Evolutionary conservation across 2,113 vertebrate species (phyloP).

Genomic region (Callopanchax toddi): DNA sequence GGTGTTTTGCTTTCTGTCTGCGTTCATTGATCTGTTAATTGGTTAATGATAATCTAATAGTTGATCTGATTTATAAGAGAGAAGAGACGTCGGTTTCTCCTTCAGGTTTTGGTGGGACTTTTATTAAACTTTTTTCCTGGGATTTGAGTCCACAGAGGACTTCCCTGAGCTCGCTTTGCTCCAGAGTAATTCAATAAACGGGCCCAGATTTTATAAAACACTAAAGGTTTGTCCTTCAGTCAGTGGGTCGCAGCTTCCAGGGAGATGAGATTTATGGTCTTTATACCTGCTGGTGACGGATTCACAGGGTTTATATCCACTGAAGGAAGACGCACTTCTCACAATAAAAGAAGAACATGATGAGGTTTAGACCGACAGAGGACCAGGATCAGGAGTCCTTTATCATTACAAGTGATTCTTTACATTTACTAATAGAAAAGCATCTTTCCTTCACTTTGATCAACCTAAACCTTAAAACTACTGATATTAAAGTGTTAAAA

Average conservation of each 20-base stretch:
- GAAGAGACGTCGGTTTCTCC: not conserved
- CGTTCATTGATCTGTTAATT: too few species aligned
- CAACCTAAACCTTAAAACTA: too few species aligned
- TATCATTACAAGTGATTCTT: too few species aligned
- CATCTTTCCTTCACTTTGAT: too few species aligned
- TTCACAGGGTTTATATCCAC: too few species aligned
- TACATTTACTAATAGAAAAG: too few species aligned
- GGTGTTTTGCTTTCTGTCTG: not conserved
- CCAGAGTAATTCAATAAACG: slow-evolving; percentile 21
- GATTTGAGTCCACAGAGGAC: not conserved
- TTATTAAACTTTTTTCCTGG: not conserved
- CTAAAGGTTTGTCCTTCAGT: slow-evolving; percentile 28
- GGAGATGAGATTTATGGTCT: slow-evolving; percentile 3
- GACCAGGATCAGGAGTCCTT: too few species aligned
- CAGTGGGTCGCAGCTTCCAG: slow-evolving; percentile 18
- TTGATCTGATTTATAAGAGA: too few species aligned
- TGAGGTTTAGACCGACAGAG: too few species aligned
- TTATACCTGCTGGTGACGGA: not conserved
- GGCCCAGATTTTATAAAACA: slow-evolving; percentile 11
- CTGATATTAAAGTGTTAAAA: too few species aligned
- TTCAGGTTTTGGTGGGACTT: not conserved
- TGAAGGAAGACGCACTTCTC: not conserved
- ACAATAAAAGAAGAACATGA: too few species aligned
- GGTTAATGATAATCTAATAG: too few species aligned
- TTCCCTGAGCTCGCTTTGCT: not conserved